Conservation (phyloP, 2,888 invertebrate species). For the Andrena trimmerana region DNA sequence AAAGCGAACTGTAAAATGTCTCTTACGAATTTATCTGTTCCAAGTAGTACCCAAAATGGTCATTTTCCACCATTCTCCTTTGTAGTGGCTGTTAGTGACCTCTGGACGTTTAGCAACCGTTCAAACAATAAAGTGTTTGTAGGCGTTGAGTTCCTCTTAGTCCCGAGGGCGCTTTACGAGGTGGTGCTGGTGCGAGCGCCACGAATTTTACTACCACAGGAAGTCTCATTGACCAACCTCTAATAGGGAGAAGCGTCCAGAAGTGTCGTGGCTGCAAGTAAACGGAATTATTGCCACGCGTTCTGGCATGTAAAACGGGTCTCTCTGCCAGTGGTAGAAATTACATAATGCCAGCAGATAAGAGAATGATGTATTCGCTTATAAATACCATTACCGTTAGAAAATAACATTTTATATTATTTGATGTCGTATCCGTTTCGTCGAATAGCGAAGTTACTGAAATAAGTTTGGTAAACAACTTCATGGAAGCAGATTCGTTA, state of each 20-base stretch:
- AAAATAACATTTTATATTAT: neutral
- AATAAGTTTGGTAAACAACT: neutral
- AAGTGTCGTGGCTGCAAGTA: conserved; percentile 35
- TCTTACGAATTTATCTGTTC: no score
- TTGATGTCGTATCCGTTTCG: neutral
- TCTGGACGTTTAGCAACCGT: conserved; percentile 14
- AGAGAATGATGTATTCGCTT: neutral
- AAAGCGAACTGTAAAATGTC: no score
- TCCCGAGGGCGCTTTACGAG: neutral
- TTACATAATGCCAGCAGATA: neutral
- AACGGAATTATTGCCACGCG: conserved; percentile 34
- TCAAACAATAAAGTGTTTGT: conserved; percentile 45
- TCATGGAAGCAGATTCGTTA: neutral
- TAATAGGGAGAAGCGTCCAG: conserved; percentile 17
- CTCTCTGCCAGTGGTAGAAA: neutral
- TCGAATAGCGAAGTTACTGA: neutral
- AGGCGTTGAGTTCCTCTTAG: conserved; percentile 9
- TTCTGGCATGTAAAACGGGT: neutral
- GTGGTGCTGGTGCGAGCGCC: conserved; percentile 2
- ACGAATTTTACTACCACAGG: conserved; percentile 55
- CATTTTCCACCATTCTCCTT: no score
- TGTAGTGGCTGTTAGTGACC: conserved; percentile 1
- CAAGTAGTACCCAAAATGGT: no score
- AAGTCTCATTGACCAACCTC: conserved; percentile 39
- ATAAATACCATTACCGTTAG: neutral